Percentiles rank a stretch among this genome's conserved stretches.
These are phyloP conservation scores for Piscicola geometra DNA, from an alignment of 2,888 invertebrate species.

Conservation along the genomic window DNA sequence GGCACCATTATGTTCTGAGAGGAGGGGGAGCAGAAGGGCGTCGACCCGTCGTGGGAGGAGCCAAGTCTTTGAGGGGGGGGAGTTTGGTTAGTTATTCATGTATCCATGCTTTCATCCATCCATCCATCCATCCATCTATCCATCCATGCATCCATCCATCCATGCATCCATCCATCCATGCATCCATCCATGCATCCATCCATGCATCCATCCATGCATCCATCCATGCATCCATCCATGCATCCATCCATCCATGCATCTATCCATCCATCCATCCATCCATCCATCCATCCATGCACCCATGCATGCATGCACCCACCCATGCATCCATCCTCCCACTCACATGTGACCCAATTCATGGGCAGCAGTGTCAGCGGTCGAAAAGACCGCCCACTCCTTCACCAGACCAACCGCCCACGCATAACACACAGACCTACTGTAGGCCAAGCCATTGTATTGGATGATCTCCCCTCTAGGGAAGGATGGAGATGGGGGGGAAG, in stretches of 20 bases:
- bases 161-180: neutral
- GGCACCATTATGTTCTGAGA: neutral
- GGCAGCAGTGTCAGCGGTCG: neutral
- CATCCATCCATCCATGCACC: constrained; percentile 8
- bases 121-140: constrained; percentile 8
- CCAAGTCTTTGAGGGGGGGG: neutral
- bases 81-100: neutral
- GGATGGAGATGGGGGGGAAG: too few relatives aligned
- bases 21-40: neutral
- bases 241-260: neutral
- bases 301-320: constrained; percentile 9
- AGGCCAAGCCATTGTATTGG: constrained; percentile 4
- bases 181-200: neutral
- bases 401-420: neutral
- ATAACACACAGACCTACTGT: neutral
- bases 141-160: constrained; percentile 5
- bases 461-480: neutral
- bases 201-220: neutral
- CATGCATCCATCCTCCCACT: neutral
- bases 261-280: neutral
- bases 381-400: neutral
- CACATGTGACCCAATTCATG: constrained; percentile 12
- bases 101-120: neutral
- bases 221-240: too few relatives aligned
- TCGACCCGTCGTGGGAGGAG: neutral